Evolutionary conservation across 2,888 invertebrate species (phyloP).

Genomic region (Nemurella pictetii): DNA sequence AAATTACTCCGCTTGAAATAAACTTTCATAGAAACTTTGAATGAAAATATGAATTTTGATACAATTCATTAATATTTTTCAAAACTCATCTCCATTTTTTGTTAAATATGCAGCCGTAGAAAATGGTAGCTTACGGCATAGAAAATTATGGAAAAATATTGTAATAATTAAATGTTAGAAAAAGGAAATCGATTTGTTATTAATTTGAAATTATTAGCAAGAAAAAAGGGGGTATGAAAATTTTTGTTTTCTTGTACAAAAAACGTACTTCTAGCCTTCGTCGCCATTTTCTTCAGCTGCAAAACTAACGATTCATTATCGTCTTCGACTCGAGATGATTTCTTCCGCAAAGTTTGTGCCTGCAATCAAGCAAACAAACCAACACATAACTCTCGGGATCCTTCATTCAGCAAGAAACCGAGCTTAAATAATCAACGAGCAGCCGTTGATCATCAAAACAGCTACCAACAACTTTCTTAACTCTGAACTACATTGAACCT

Average conservation of each 20-base stretch:
- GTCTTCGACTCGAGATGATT: constrained; percentile 89
- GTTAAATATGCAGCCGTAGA: constrained; percentile 38
- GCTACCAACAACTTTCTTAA: too few relatives aligned
- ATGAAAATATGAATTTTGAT: neutral
- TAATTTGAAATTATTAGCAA: constrained; percentile 3
- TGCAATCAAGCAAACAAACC: constrained; percentile 56
- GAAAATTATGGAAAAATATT: constrained; percentile 26
- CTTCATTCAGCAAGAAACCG: neutral
- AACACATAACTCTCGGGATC: constrained; percentile 7
- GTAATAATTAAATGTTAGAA: constrained; percentile 19
- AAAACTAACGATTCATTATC: constrained; percentile 95
- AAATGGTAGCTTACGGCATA: constrained; percentile 37
- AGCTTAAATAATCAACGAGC: too few relatives aligned
- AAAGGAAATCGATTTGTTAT: neutral
- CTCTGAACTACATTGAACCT: too few relatives aligned
- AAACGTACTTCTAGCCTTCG: constrained; percentile 77
- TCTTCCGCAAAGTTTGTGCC: constrained; percentile 86
- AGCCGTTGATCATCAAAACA: too few relatives aligned
- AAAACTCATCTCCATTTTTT: neutral
- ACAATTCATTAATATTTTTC: neutral
- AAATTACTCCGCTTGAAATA: neutral
- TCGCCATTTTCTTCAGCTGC: constrained; percentile 96
- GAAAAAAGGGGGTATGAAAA: constrained; percentile 8
- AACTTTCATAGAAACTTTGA: constrained; percentile 1
- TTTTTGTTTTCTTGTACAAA: neutral